These are phyloP conservation scores for Penaeus vannamei DNA, from an alignment of 1,140 invertebrate genomes.

Conservation along the genomic window DNA sequence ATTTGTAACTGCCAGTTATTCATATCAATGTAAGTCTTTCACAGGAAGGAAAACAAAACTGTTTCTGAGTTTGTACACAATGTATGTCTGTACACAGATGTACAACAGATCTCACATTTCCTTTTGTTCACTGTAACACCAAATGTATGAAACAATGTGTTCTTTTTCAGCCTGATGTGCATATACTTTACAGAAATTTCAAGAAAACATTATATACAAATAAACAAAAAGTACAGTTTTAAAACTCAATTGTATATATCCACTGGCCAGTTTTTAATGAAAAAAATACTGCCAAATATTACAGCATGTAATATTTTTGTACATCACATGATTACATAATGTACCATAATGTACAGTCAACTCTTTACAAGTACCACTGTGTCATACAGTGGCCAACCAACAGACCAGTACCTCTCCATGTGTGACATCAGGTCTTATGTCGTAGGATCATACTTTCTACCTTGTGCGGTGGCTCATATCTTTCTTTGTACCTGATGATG, in stretches of 20 bases:
- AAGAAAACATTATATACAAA: too few relatives aligned
- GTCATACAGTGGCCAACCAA: neutral
- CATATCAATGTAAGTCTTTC: conserved; percentile 49
- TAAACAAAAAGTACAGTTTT: too few relatives aligned
- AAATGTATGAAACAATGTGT: neutral
- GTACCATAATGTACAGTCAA: too few relatives aligned
- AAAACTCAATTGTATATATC: conserved; percentile 1
- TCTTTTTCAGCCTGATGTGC: neutral
- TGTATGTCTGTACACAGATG: neutral
- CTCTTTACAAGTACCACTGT: too few relatives aligned
- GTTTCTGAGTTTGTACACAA: neutral
- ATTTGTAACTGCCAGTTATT: conserved; percentile 63
- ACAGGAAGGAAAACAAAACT: too few relatives aligned
- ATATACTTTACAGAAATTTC: too few relatives aligned
- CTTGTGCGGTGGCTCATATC: conserved; percentile 26
- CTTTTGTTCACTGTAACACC: neutral
- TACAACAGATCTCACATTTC: conserved; percentile 11
- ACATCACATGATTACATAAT: neutral
- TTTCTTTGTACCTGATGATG: conserved; percentile 36
- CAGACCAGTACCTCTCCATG: conserved; percentile 27
- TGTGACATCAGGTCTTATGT: conserved; percentile 22
- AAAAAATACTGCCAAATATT: conserved; percentile 18
- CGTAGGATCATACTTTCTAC: conserved; percentile 11
- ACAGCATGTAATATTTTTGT: neutral
- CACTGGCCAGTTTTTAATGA: conserved; percentile 21